A percentile compares a stretch with the other conserved stretches of the same genome.
These are phyloP conservation scores for Phylloscopus trochilus DNA, from an alignment of 2,113 vertebrate genomes.

Conservation along the genomic window DNA sequence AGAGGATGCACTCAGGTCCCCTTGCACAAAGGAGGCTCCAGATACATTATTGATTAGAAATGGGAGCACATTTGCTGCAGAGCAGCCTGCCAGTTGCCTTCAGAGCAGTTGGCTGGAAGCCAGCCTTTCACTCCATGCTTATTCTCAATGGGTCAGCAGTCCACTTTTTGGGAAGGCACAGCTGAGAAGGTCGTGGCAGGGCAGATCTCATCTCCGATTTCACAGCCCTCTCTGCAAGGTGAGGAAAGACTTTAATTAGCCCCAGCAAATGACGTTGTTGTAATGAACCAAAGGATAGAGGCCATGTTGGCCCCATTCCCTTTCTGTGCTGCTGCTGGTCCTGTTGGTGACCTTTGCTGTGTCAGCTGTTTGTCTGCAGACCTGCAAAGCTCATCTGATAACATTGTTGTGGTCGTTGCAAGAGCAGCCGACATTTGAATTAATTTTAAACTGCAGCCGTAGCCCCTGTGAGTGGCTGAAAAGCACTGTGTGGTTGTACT, in stretches of 20 bases:
- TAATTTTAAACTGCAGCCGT: not conserved
- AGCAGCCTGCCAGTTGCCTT: not conserved
- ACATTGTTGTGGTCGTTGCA: not conserved
- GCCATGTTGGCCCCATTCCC: not conserved
- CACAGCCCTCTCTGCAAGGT: not conserved
- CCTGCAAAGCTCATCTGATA: conserved; percentile 32
- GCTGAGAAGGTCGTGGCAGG: not conserved
- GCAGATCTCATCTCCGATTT: not conserved
- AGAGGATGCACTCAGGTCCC: not conserved
- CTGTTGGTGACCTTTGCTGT: conserved; percentile 10
- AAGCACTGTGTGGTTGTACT: not conserved
- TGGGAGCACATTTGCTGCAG: not conserved
- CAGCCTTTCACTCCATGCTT: not conserved
- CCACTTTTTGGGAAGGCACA: not conserved
- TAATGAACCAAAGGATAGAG: not conserved
- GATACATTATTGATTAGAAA: conserved; percentile 1
- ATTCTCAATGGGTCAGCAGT: not conserved
- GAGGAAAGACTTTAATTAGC: not conserved
- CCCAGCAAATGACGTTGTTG: not conserved
- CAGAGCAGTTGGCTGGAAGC: not conserved
- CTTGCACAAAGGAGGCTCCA: not conserved
- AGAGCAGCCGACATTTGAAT: not conserved
- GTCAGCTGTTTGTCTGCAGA: not conserved
- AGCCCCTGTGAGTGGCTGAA: not conserved
- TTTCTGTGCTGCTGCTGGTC: not conserved